These are phyloP conservation scores for Petromus typicus DNA, from an alignment of 2,113 vertebrate genomes.

Conservation along the genomic window DNA sequence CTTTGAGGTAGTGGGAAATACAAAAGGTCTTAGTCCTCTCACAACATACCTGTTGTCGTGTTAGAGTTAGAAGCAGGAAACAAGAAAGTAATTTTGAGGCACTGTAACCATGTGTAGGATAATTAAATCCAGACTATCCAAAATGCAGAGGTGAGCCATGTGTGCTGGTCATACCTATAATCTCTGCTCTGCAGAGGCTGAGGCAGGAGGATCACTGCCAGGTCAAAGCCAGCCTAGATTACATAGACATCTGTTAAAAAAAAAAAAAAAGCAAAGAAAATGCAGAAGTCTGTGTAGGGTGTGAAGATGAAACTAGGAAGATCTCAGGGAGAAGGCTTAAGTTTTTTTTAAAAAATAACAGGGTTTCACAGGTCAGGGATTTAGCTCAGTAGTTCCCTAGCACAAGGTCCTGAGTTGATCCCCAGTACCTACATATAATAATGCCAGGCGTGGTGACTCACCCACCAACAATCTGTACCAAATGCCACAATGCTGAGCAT, in stretches of 20 bases:
- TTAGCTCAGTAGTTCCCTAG: no score
- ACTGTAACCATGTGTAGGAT: neutral
- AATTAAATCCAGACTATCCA: neutral
- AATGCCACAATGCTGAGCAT: no score
- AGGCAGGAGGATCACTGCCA: neutral
- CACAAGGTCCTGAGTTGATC: no score
- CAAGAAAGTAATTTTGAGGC: neutral
- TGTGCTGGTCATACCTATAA: neutral
- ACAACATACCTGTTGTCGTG: neutral
- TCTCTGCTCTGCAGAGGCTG: neutral
- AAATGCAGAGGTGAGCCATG: neutral
- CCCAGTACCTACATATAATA: no score
- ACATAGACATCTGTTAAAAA: neutral
- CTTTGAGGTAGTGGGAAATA: neutral
- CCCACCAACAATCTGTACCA: no score
- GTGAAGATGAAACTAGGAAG: neutral
- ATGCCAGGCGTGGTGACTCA: no score
- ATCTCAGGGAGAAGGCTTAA: neutral
- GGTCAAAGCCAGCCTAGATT: neutral
- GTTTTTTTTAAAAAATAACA: no score
- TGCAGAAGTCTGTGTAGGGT: neutral
- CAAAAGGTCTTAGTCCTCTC: neutral
- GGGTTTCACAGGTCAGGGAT: no score
- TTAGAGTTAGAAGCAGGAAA: neutral
- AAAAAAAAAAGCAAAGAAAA: neutral